Conservation (phyloP, 1,140 invertebrate species). For the Diuraphis noxia region DNA sequence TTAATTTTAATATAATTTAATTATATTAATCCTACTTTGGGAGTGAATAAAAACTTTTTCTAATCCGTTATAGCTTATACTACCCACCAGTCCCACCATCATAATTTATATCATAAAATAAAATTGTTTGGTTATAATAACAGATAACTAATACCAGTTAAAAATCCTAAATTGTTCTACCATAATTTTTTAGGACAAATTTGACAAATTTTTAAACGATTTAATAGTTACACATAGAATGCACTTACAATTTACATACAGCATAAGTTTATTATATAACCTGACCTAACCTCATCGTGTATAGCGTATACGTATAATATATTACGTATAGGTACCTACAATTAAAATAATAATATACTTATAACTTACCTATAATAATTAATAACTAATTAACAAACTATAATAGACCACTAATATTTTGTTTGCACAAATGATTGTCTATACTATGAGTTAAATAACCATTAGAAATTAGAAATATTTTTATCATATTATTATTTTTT, state of each 20-base stretch:
- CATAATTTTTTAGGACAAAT: not conserved
- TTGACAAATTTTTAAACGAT: not conserved
- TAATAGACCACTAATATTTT: not conserved
- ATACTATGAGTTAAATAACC: not conserved
- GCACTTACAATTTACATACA: not conserved
- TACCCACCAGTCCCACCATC: no score
- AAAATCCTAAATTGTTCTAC: not conserved
- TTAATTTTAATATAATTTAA: no score
- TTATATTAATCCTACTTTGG: not conserved
- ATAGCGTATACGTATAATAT: no score
- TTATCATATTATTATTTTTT: no score
- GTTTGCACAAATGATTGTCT: not conserved
- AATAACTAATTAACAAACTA: not conserved
- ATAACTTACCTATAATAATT: not conserved
- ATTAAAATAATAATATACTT: not conserved
- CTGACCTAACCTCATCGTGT: no score
- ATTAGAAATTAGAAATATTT: not conserved
- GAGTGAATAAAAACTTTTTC: not conserved
- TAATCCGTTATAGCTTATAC: not conserved
- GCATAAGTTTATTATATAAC: not conserved
- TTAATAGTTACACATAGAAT: not conserved
- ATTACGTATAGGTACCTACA: not conserved
- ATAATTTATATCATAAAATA: not conserved
- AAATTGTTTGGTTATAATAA: not conserved
- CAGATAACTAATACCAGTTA: no score